Conservation (phyloP, 2,113 vertebrate species). For the Microtus montanus region DNA sequence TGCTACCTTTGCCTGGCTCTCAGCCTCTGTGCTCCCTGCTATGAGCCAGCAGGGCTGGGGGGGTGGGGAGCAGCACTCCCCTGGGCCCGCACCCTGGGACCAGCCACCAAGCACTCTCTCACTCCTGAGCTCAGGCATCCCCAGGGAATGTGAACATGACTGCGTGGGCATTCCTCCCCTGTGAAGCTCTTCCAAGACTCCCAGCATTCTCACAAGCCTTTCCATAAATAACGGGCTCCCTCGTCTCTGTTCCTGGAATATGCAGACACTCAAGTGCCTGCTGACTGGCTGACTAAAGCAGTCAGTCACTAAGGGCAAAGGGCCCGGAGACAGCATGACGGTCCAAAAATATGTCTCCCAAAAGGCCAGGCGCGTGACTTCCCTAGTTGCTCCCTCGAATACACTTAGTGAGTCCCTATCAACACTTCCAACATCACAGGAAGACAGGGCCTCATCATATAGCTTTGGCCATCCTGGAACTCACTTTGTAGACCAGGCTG, state of each 20-base stretch:
- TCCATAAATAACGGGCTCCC: constrained; percentile 2
- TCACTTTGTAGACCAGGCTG: not conserved
- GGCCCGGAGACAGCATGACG: not conserved
- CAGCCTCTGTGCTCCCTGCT: not conserved
- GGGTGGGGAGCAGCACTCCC: too few relatives aligned
- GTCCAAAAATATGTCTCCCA: not conserved
- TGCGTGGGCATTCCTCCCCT: not conserved
- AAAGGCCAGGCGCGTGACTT: not conserved
- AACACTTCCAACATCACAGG: not conserved
- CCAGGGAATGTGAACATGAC: not conserved
- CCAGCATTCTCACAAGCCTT: not conserved
- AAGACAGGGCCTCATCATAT: not conserved
- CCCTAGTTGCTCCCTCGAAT: not conserved
- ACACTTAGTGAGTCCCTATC: not conserved
- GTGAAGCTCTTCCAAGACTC: not conserved
- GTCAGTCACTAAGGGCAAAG: not conserved
- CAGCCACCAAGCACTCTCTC: not conserved
- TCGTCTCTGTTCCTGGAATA: not conserved
- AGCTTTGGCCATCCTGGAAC: not conserved
- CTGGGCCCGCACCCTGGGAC: not conserved
- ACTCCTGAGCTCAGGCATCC: not conserved
- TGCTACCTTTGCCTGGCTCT: not conserved
- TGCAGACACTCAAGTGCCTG: not conserved
- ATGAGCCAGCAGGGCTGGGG: too few relatives aligned
- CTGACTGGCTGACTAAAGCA: not conserved